A percentile compares a stretch with the other conserved stretches of the same genome.
phyloP scores from a whole-genome alignment of 2,888 invertebrate species.

The Conomelus anceps region DNA sequence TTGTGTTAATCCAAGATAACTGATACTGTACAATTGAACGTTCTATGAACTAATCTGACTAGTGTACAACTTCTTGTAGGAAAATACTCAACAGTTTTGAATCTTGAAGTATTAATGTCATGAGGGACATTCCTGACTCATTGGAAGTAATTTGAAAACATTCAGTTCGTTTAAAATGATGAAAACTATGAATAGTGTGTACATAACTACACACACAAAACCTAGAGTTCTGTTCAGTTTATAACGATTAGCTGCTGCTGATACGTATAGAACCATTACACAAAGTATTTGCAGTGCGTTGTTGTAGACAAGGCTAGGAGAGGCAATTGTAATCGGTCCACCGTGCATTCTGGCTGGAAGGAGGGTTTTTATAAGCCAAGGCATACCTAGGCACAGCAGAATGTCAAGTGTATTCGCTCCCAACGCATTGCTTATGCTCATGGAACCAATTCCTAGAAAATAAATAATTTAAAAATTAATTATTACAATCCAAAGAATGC shows the following conservation, averaged over 20 bases:
- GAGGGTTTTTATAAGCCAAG: conserved; percentile 74
- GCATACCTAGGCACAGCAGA: conserved; percentile 71
- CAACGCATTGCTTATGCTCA: conserved; percentile 79
- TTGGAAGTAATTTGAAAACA: conserved; percentile 21
- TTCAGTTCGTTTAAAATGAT: conserved; percentile 75
- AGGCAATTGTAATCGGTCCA: conserved; percentile 58
- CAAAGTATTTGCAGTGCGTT: conserved; percentile 70
- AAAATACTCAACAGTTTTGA: background rate
- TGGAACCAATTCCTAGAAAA: conserved; percentile 68
- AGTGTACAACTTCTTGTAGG: background rate
- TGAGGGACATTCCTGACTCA: background rate
- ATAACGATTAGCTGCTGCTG: conserved; percentile 49
- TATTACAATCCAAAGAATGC: background rate
- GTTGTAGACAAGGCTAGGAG: conserved; percentile 74
- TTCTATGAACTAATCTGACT: background rate
- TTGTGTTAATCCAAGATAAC: too few species aligned
- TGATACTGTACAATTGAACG: background rate
- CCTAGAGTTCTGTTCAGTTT: conserved; percentile 64
- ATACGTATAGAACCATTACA: conserved; percentile 60
- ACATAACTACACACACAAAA: conserved; percentile 55
- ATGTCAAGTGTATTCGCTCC: conserved; percentile 83
- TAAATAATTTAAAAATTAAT: background rate
- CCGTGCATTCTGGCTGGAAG: conserved; percentile 44
- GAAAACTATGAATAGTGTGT: conserved; percentile 62
- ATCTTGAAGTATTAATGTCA: background rate